Percentiles rank a stretch among this genome's conserved stretches.
Conservation (phyloP, 2,797 vertebrate species). For the Pterois miles region DNA sequence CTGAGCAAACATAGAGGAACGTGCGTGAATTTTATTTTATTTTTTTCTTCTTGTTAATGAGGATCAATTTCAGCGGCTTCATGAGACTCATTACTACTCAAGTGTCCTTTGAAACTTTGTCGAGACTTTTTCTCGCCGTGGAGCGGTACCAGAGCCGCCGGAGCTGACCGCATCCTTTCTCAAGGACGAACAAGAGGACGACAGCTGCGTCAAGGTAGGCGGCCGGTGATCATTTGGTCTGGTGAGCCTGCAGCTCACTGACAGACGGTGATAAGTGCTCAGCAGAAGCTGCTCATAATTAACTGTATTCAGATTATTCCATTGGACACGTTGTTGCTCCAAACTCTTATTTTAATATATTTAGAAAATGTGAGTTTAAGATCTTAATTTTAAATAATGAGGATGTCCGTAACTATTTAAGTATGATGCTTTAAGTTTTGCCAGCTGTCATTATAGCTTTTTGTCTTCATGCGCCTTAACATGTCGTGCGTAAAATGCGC, state of each 20-base stretch:
- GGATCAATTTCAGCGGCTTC: conserved; percentile 70
- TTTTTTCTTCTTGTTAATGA: conserved; percentile 37
- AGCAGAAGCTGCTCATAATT: neutral
- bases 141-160: conserved; percentile 64
- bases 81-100: conserved; percentile 68
- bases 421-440: too few species aligned
- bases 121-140: conserved; percentile 64
- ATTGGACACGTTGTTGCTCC: neutral
- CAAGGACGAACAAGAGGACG: conserved; percentile 62
- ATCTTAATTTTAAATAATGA: neutral
- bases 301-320: neutral
- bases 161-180: conserved; percentile 77
- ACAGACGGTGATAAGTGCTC: neutral
- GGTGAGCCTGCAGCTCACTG: conserved; percentile 7
- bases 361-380: neutral
- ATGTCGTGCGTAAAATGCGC: conserved; percentile 13
- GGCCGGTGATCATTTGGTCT: conserved; percentile 2
- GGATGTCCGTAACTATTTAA: neutral
- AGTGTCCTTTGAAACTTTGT: conserved; percentile 67
- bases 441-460: conserved; percentile 5
- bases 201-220: conserved; percentile 83
- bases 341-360: neutral
- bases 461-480: neutral
- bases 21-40: conserved; percentile 9
- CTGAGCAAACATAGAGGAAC: conserved; percentile 43